Conservation (phyloP, 1,140 invertebrate species). For the Galleria mellonella region DNA sequence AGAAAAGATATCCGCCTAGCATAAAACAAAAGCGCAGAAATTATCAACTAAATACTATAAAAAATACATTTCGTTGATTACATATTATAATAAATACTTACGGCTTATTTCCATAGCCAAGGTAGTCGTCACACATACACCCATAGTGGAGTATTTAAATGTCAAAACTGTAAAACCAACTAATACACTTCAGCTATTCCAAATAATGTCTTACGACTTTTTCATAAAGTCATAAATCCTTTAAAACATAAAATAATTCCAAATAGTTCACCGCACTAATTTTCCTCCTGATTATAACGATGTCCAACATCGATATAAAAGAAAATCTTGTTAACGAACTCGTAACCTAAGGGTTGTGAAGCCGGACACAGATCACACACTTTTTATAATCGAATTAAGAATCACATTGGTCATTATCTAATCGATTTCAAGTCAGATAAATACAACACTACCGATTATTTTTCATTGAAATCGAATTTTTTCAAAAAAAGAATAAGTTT, state of each 20-base stretch:
- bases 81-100: too few species aligned
- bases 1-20: too few species aligned
- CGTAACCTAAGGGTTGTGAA: constrained; percentile 13
- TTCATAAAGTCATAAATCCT: too few species aligned
- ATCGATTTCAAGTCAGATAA: background rate
- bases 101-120: constrained; percentile 57
- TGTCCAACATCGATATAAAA: constrained; percentile 2
- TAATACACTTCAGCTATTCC: too few species aligned
- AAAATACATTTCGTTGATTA: too few species aligned
- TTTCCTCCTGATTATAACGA: background rate
- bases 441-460: constrained; percentile 4
- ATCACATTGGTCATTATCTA: constrained; percentile 6
- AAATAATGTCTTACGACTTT: too few species aligned
- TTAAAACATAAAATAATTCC: too few species aligned
- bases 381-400: constrained; percentile 13
- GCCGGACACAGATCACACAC: constrained; percentile 8
- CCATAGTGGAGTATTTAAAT: constrained; percentile 18
- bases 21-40: too few species aligned
- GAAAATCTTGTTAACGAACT: constrained; percentile 9
- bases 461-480: background rate
- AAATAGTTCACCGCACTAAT: background rate
- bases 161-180: too few species aligned
- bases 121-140: constrained; percentile 50
- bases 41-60: too few species aligned
- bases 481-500: too few species aligned